Evolutionary conservation across 1,140 invertebrate genomes (phyloP).

Genomic region (Aphelenchoides fujianensis): DNA sequence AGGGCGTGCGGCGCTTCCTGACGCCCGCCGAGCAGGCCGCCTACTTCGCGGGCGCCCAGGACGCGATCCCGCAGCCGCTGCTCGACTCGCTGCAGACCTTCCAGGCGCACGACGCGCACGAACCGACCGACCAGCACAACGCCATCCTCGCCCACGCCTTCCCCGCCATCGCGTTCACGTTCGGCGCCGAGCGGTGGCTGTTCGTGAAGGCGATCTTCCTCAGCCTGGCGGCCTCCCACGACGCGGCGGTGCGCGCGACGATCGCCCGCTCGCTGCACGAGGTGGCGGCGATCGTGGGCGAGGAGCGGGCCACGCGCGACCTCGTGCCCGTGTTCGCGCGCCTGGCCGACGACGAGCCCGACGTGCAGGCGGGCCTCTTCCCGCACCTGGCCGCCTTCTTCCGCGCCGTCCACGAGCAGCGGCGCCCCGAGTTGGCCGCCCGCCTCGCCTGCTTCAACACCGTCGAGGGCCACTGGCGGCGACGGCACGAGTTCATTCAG

Average conservation of each 20-base stretch:
- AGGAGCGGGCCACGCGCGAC: background rate
- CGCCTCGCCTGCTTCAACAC: conserved; percentile 2
- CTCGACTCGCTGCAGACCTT: background rate
- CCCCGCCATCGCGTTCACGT: conserved; percentile 22
- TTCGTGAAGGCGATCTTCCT: conserved; percentile 25
- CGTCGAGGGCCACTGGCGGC: background rate
- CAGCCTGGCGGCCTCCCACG: conserved; percentile 7
- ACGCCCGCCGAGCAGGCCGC: background rate
- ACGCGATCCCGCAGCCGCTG: conserved; percentile 2
- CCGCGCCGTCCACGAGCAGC: background rate
- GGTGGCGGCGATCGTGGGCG: conserved; percentile 14
- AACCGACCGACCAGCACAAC: conserved; percentile 10
- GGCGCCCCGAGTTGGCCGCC: background rate
- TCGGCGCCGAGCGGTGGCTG: conserved; percentile 16
- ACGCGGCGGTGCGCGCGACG: conserved; percentile 10
- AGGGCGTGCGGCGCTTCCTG: background rate
- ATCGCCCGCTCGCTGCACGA: conserved; percentile 18
- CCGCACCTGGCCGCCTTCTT: background rate
- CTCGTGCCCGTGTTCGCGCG: conserved; percentile 19
- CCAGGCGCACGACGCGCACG: background rate
- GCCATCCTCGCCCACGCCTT: conserved; percentile 14
- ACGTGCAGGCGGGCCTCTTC: conserved; percentile 5
- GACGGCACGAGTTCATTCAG: conserved; percentile 14
- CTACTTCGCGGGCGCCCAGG: background rate
- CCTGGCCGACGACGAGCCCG: background rate